Conservation (phyloP, 2,113 vertebrate genomes). For the Apistogramma diplotaenia region DNA sequence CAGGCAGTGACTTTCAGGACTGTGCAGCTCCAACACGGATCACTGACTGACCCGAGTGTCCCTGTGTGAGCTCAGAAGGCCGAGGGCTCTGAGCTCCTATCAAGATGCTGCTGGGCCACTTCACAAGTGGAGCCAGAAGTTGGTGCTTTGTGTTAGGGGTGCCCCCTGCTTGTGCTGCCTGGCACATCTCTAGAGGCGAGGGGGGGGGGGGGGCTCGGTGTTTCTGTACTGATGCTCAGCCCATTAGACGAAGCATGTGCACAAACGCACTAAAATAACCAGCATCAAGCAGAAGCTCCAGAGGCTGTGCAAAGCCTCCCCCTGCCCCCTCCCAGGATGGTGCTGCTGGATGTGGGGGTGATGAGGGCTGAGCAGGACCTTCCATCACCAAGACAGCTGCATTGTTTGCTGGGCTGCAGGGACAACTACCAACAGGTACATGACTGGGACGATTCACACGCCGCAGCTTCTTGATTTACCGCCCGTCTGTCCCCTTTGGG, state of each 20-base stretch:
- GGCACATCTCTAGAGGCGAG: slow-evolving; percentile 41
- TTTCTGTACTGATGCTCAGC: background rate
- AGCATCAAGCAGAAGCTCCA: background rate
- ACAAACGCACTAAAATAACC: slow-evolving; percentile 1
- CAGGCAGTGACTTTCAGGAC: no score
- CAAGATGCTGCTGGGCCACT: slow-evolving; percentile 51
- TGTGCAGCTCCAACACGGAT: background rate
- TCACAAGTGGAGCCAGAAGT: slow-evolving; percentile 68
- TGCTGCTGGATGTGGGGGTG: slow-evolving; percentile 16
- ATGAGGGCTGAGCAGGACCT: slow-evolving; percentile 38
- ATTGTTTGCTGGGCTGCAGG: slow-evolving; percentile 60
- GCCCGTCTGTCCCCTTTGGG: slow-evolving; percentile 17
- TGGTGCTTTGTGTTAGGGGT: slow-evolving; percentile 51
- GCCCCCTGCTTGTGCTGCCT: slow-evolving; percentile 41
- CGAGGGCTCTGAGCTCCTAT: slow-evolving; percentile 14
- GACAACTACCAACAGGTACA: slow-evolving; percentile 42
- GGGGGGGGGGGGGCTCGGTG: background rate
- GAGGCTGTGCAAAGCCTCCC: background rate
- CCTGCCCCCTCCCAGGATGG: background rate
- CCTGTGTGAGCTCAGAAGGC: background rate
- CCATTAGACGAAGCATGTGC: background rate
- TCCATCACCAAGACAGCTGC: slow-evolving; percentile 69
- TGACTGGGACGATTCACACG: slow-evolving; percentile 23
- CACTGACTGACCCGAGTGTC: background rate
- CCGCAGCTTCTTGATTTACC: slow-evolving; percentile 56